These are phyloP conservation scores for Pteria penguin DNA, from an alignment of 2,888 invertebrate species.

Conservation along the genomic window DNA sequence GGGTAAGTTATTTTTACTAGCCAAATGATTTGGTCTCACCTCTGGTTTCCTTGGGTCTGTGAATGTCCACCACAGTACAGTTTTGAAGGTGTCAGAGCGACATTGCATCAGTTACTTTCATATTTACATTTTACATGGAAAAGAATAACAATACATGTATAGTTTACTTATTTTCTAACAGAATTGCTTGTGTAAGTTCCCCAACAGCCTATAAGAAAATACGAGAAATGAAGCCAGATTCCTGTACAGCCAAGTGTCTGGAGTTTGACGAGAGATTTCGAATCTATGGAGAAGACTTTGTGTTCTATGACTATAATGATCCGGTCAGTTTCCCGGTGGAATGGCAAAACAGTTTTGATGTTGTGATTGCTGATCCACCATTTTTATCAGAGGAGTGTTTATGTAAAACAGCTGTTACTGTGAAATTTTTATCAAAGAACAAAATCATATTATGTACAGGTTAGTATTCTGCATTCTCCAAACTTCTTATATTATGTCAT, in stretches of 20 bases:
- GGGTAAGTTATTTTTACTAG: too few species aligned
- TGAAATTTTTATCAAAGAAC: constrained; percentile 87
- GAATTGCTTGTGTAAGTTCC: constrained; percentile 91
- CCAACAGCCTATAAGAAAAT: constrained; percentile 88
- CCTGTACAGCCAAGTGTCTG: constrained; percentile 80
- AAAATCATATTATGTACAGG: constrained; percentile 93
- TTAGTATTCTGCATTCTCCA: too few species aligned
- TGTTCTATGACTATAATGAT: constrained; percentile 92
- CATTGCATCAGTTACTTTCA: too few species aligned
- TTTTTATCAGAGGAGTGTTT: constrained; percentile 96
- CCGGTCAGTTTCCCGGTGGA: constrained; percentile 86
- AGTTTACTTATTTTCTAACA: constrained; percentile 53
- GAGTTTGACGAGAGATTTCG: constrained; percentile 93
- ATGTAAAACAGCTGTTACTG: constrained; percentile 88
- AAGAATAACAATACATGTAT: neutral
- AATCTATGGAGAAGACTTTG: constrained; percentile 88
- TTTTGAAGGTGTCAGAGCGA: too few species aligned
- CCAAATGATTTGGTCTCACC: too few species aligned
- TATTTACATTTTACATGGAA: neutral
- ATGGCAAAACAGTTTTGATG: constrained; percentile 84
- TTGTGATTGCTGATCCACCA: constrained; percentile 96
- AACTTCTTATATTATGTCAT: too few species aligned
- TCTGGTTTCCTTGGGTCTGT: too few species aligned
- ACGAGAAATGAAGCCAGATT: constrained; percentile 62
- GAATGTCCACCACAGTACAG: too few species aligned